Base-by-base conservation (phyloP, 2,888 invertebrate genomes). In the Dicyrtomina minuta region DNA sequence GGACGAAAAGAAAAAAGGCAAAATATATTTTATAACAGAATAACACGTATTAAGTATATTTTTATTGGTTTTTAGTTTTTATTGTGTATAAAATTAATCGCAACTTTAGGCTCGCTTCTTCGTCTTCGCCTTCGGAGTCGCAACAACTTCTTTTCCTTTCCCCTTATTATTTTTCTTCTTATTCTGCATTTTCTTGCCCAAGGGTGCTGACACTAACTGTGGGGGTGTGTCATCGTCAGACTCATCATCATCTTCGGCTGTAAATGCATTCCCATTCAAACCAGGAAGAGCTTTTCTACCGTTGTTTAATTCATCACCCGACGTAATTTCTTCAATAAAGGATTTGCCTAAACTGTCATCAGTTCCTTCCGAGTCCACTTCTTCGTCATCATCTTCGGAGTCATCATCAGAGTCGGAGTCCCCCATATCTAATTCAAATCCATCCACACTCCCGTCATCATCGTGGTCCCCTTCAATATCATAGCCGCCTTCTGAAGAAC, bases 341-440 rank as follows among this genome's bases (percentile, higher is more conserved):
- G 56, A 64, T n/a, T 72, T 61, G n/a, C 56, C 51, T 12, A 67
- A 58, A 13, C 59, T 51, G 26, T 72, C 64, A 13, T 51, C 60
- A 13, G 59, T 33, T 15, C 33, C 66, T 1, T 68, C 70, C 20
- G 66, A 64, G 13, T 44, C 68, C 5, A 66, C 61, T 10, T 65
- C 68, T 6, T 53, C 43, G 24, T 20, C 15, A 24, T n/a, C 22
- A 33, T 62, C 58, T 15, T 51, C 55, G 8, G 46, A 20, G 20
- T 66, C 70, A 41, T 69, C 62, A 13, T 56, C 24, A 22, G 17
- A 20, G 20, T 17, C 55, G 4, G 8, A n/a, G n/a, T n/a, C n/a
- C n/a, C n/a, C n/a, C n/a, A n/a, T n/a, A n/a, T n/a, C n/a, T n/a
- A n/a, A 43, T 2, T 46, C 65, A 67, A 65, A 44, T 13, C 39